Evolutionary conservation across 2,888 invertebrate species (phyloP).

Genomic region (Nomada hirtipes): DNA sequence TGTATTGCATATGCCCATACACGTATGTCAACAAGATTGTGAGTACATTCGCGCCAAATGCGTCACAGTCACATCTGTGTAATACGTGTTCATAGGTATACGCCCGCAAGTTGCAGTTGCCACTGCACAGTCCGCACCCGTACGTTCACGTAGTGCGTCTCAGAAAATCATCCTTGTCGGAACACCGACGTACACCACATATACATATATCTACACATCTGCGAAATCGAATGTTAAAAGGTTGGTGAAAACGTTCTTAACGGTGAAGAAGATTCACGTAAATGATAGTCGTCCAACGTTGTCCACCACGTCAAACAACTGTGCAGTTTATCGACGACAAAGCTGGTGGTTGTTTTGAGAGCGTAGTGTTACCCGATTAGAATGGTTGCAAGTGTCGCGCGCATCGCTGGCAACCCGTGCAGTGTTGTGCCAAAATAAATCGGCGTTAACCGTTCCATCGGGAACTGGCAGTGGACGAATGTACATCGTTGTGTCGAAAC

Average conservation of each 20-base stretch:
- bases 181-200: slow-evolving; percentile 21
- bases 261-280: slow-evolving; percentile 10
- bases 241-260: slow-evolving; percentile 3
- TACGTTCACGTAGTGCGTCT: slow-evolving; percentile 51
- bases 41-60: slow-evolving; percentile 33
- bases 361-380: slow-evolving; percentile 64
- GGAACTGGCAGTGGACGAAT: slow-evolving; percentile 49
- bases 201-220: slow-evolving; percentile 12
- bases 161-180: slow-evolving; percentile 44
- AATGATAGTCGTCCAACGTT: background rate
- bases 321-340: slow-evolving; percentile 22
- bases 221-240: slow-evolving; percentile 57
- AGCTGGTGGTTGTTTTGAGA: slow-evolving; percentile 67
- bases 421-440: slow-evolving; percentile 71
- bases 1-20: background rate
- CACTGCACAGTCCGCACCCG: slow-evolving; percentile 63
- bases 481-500: slow-evolving; percentile 30
- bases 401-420: slow-evolving; percentile 66
- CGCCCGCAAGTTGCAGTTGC: slow-evolving; percentile 66
- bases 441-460: slow-evolving; percentile 40
- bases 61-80: slow-evolving; percentile 35
- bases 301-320: slow-evolving; percentile 7
- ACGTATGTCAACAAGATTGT: background rate
- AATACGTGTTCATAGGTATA: slow-evolving; percentile 52
- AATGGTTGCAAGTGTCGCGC: slow-evolving; percentile 75